These are phyloP conservation scores for Drosophila guanche DNA, from an alignment of 1,140 invertebrate genomes.

Conservation along the genomic window DNA sequence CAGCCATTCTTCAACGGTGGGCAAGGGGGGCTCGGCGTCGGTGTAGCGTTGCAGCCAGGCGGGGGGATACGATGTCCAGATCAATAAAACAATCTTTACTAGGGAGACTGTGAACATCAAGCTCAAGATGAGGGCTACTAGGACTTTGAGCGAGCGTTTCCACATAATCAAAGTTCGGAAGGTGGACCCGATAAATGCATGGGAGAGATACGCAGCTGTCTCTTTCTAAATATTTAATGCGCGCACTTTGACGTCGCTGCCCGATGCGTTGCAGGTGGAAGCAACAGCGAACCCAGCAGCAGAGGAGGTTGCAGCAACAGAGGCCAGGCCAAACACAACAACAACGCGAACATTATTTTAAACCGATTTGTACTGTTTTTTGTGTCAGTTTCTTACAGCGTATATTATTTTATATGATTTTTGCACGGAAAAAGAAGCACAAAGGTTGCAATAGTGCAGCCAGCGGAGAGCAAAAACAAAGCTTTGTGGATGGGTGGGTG, in stretches of 20 bases:
- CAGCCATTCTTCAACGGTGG: slow-evolving; percentile 88
- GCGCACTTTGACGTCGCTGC: slow-evolving; percentile 26
- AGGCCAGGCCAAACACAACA: slow-evolving; percentile 14
- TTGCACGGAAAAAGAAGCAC: slow-evolving; percentile 2
- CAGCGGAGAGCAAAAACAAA: slow-evolving; percentile 30
- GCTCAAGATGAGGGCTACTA: slow-evolving; percentile 76
- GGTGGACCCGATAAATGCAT: too few relatives aligned
- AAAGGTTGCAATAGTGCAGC: slow-evolving; percentile 26
- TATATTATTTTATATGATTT: background rate
- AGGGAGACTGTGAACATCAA: slow-evolving; percentile 82
- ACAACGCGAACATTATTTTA: slow-evolving; percentile 27
- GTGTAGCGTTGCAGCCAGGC: slow-evolving; percentile 36
- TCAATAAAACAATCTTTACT: slow-evolving; percentile 78
- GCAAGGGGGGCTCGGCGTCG: slow-evolving; percentile 25
- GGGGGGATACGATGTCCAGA: slow-evolving; percentile 71
- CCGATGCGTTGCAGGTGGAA: too few relatives aligned
- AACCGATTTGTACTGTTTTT: background rate
- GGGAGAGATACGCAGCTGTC: slow-evolving; percentile 13
- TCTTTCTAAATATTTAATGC: slow-evolving; percentile 47
- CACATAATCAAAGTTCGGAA: slow-evolving; percentile 64
- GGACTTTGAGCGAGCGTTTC: slow-evolving; percentile 71
- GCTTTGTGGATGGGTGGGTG: slow-evolving; percentile 4
- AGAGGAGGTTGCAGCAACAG: slow-evolving; percentile 10
- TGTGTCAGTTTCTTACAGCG: too few relatives aligned
- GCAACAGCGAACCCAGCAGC: too few relatives aligned